These are phyloP conservation scores for Chymomyza procnemis DNA, from an alignment of 2,888 invertebrate genomes.

Conservation along the genomic window DNA sequence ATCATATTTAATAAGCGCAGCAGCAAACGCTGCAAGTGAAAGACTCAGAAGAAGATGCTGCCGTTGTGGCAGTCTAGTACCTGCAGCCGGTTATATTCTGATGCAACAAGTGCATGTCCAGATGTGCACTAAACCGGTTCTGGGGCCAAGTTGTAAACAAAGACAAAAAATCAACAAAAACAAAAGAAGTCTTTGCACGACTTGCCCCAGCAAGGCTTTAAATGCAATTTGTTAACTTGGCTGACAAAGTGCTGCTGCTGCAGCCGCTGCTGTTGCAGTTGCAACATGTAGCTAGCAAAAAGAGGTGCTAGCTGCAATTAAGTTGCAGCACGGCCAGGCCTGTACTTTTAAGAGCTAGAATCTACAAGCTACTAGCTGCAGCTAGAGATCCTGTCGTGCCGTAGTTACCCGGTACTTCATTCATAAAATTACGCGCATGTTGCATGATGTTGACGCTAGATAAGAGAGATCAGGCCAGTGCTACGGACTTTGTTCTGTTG, in stretches of 20 bases:
- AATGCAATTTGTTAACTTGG: constrained; percentile 74
- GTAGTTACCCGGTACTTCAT: constrained; percentile 68
- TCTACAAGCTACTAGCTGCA: not conserved
- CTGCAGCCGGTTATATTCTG: constrained; percentile 30
- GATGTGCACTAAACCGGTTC: constrained; percentile 70
- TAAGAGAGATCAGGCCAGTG: constrained; percentile 40
- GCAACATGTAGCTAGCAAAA: constrained; percentile 32
- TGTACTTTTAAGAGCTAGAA: not conserved
- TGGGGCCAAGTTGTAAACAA: not conserved
- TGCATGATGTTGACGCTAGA: constrained; percentile 67
- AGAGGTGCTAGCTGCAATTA: constrained; percentile 72
- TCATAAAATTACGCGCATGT: constrained; percentile 73
- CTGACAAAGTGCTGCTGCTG: constrained; percentile 67
- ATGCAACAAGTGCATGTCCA: constrained; percentile 54
- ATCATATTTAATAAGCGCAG: constrained; percentile 70
- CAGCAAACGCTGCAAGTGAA: constrained; percentile 44
- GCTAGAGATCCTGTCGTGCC: constrained; percentile 51
- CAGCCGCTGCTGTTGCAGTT: constrained; percentile 17
- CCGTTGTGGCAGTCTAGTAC: not conserved
- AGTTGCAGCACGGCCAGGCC: constrained; percentile 27
- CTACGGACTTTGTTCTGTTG: constrained; percentile 27
- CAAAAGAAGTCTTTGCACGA: constrained; percentile 30
- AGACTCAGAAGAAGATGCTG: constrained; percentile 12
- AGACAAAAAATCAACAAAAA: not conserved
- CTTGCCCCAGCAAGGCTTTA: constrained; percentile 34